Evolutionary conservation across 2,113 vertebrate species (phyloP).

Genomic region (Poecile atricapillus): DNA sequence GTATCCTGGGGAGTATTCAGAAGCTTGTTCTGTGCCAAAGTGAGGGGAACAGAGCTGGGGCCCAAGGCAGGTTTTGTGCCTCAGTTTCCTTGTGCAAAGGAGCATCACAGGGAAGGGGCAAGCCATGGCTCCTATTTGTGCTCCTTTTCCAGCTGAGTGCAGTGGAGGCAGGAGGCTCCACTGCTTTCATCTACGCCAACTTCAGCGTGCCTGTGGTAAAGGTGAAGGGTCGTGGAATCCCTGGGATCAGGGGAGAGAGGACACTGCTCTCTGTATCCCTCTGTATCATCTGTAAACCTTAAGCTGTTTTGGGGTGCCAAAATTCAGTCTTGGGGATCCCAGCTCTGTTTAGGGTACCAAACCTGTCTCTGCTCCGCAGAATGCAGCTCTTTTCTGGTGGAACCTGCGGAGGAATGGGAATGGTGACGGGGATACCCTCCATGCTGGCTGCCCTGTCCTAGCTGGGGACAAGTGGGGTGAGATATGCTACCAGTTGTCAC

Average conservation of each 20-base stretch:
- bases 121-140: not conserved
- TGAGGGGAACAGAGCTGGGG: rapidly evolving
- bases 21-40: rapidly evolving
- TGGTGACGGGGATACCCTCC: constrained; percentile 83
- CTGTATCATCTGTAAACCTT: no score
- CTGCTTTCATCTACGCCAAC: constrained; percentile 90
- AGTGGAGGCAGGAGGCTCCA: constrained; percentile 88
- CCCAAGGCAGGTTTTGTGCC: not conserved
- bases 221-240: constrained; percentile 65
- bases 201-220: constrained; percentile 87
- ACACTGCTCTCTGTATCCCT: not conserved
- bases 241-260: not conserved
- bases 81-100: not conserved
- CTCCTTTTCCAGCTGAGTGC: constrained; percentile 80
- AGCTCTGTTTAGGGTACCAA: constrained; percentile 75
- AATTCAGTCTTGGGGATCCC: rapidly evolving
- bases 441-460: constrained; percentile 90
- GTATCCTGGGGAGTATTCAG: not conserved
- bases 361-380: constrained; percentile 61
- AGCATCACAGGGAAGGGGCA: no score
- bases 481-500: not conserved
- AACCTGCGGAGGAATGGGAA: constrained; percentile 87
- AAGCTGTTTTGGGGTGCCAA: not conserved
- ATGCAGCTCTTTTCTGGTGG: constrained; percentile 95
- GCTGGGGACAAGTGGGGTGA: constrained; percentile 95